Conservation (phyloP, 2,888 invertebrate genomes). For the Stenchaetothrips biformis region DNA sequence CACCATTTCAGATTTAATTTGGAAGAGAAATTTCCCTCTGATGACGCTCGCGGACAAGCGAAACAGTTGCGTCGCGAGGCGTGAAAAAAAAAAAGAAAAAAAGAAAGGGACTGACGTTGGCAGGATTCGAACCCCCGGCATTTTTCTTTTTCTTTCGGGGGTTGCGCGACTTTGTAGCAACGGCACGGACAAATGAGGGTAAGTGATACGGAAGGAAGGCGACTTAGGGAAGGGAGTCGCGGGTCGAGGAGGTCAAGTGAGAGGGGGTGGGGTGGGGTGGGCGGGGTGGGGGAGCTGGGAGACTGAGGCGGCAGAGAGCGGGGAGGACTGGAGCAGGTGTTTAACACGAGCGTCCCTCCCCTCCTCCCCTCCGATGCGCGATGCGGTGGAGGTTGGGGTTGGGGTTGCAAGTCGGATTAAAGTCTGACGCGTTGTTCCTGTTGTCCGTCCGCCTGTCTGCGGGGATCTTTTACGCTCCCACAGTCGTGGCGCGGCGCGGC, state of each 20-base stretch:
- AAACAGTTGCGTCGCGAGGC: neutral
- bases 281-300: neutral
- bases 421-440: too few relatives aligned
- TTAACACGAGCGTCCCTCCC: neutral
- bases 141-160: neutral
- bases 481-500: too few relatives aligned
- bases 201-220: neutral
- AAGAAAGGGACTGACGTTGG: neutral
- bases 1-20: slow-evolving; percentile 16
- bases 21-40: neutral
- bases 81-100: neutral
- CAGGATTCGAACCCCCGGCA: neutral
- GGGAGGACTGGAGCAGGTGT: neutral
- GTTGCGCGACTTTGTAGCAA: neutral
- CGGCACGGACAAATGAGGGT: neutral
- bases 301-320: neutral
- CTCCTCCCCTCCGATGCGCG: neutral
- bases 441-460: too few relatives aligned
- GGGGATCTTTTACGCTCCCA: too few relatives aligned
- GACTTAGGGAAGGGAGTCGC: neutral
- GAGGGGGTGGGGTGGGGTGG: neutral
- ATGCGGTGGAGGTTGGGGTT: neutral
- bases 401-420: too few relatives aligned
- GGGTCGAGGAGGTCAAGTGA: neutral
- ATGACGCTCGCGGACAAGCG: too few relatives aligned